Conservation (phyloP, 2,113 vertebrate genomes). For the Taurulus bubalis region DNA sequence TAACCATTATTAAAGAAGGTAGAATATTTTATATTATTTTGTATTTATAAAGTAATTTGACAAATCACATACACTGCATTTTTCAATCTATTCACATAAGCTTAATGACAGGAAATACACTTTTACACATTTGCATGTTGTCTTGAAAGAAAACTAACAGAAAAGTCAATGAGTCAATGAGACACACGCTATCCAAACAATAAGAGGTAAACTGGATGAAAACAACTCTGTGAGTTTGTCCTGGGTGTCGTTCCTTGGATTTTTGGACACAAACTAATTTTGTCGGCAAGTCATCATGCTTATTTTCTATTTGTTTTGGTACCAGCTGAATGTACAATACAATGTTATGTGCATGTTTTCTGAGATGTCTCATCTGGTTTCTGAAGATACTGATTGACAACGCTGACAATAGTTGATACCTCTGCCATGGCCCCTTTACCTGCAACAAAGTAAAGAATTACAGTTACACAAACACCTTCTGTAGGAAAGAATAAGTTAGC, state of each 20-base stretch:
- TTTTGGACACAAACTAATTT: background rate
- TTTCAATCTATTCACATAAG: background rate
- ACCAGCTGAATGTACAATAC: background rate
- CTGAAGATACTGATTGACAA: conserved; percentile 79
- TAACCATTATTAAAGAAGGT: background rate
- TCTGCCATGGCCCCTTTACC: conserved; percentile 97
- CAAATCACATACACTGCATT: background rate
- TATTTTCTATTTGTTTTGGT: background rate
- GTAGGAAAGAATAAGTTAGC: too few relatives aligned
- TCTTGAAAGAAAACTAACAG: background rate
- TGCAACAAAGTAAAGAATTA: conserved; percentile 64
- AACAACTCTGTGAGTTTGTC: conserved; percentile 3
- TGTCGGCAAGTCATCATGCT: background rate
- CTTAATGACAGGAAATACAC: background rate
- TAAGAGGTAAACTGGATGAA: background rate
- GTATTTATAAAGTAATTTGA: too few relatives aligned
- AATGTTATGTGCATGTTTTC: conserved; percentile 16
- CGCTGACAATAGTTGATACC: conserved; percentile 87
- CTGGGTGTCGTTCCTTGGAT: background rate
- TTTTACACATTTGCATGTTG: background rate
- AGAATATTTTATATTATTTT: background rate
- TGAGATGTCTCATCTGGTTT: conserved; percentile 54
- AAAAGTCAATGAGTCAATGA: background rate
- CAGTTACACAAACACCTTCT: background rate
- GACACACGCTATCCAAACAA: background rate